These are phyloP conservation scores for Tenualosa thibaudeaui DNA, from an alignment of 2,797 vertebrate species.

Conservation along the genomic window DNA sequence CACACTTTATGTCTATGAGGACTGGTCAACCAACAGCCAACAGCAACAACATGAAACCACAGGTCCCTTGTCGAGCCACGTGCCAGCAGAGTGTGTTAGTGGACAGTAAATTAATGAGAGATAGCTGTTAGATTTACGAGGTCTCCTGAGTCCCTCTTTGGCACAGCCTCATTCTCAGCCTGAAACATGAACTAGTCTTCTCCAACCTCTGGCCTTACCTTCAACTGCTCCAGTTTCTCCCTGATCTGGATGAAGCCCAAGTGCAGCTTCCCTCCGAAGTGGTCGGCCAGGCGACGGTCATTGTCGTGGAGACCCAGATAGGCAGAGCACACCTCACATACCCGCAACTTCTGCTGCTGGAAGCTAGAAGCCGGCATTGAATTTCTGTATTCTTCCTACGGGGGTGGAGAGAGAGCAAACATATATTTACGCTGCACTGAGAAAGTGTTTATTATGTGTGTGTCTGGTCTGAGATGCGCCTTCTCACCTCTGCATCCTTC, in stretches of 20 bases:
- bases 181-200: neutral
- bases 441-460: neutral
- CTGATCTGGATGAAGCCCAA: constrained; percentile 98
- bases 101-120: neutral
- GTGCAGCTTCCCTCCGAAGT: constrained; percentile 97
- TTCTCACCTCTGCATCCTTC: constrained; percentile 93
- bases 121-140: neutral
- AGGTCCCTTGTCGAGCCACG: neutral
- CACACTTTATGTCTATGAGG: neutral
- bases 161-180: neutral
- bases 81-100: neutral
- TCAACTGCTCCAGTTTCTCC: constrained; percentile 94
- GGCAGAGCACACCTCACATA: constrained; percentile 97
- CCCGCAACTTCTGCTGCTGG: constrained; percentile 96
- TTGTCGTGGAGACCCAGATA: constrained; percentile 98
- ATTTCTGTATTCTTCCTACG: constrained; percentile 95
- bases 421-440: neutral
- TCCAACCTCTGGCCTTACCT: constrained; percentile 68
- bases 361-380: constrained; percentile 99
- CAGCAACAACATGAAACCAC: neutral
- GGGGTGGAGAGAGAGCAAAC: neutral
- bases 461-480: neutral
- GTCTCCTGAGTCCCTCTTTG: neutral
- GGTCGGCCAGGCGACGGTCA: constrained; percentile 94
- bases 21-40: no score